Percentiles rank a stretch among this genome's conserved stretches.
These are phyloP conservation scores for Ctenomys sociabilis DNA, from an alignment of 2,113 vertebrate species.

Conservation along the genomic window DNA sequence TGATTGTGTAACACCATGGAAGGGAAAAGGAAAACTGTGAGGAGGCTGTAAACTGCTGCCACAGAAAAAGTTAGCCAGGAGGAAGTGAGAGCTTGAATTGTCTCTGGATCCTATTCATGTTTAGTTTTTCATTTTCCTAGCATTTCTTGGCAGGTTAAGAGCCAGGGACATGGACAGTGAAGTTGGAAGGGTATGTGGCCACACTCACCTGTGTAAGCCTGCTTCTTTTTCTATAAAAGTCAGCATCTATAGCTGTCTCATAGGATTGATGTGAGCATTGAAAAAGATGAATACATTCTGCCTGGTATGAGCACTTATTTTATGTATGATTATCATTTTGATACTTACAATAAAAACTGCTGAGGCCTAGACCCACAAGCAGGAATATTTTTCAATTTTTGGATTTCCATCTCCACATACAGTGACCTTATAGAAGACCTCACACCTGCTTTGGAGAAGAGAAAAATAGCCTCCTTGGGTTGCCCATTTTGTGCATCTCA, in stretches of 20 bases:
- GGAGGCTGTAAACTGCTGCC: background rate
- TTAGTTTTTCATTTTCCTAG: background rate
- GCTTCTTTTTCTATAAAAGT: background rate
- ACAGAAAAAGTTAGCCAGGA: background rate
- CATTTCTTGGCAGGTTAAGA: background rate
- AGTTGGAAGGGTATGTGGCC: background rate
- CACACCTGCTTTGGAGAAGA: background rate
- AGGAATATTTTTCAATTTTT: background rate
- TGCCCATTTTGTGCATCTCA: background rate
- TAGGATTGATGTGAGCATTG: fast-evolving
- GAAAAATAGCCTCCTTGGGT: background rate
- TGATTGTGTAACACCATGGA: background rate
- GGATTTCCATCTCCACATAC: background rate
- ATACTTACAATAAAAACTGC: background rate
- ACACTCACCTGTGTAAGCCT: background rate
- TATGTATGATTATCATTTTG: background rate
- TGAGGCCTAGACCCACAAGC: background rate
- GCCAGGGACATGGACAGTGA: background rate
- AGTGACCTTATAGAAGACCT: fast-evolving
- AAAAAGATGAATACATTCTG: fast-evolving
- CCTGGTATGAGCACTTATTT: background rate
- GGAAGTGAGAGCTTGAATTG: background rate
- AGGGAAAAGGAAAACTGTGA: background rate
- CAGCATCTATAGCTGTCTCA: fast-evolving
- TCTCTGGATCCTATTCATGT: background rate